Base-by-base conservation (phyloP, 2,113 vertebrate genomes). In the Ramphastos sulfuratus region DNA sequence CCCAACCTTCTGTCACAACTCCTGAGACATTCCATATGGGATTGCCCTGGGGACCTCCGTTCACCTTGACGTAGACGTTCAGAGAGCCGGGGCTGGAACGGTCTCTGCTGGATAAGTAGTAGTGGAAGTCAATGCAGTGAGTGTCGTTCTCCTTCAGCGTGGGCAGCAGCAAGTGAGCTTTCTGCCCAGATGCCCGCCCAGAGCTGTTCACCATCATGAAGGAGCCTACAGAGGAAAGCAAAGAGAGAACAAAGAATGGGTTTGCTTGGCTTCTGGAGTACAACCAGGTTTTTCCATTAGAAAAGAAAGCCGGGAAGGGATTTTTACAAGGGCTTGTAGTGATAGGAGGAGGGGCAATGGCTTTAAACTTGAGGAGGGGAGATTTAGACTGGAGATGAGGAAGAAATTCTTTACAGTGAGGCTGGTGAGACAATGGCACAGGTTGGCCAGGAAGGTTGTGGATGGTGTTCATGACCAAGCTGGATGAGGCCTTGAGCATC, bases 121-220 rank as follows among this genome's bases (percentile, higher is more conserved):
- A 99, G 91, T 99, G 99, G 97, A 99, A 99, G 94, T 99, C 99
- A 55, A 99, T 98, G 97, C 99, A 99, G 93, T 99, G 99, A 0
- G 99, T 99, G 95, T 99, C 99, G 0, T 99, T 99, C 81, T 99
- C 99, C 97, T 99, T 99, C 89, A 99, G 96, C 0, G 98, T 99
- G 2, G 99, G 99, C 96, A 99, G 97, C 56, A 99, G 98, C 70
- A 99, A 97, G 93, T 99, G 99, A 33, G 99, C 99, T 75, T 99
- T 99, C 98, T 99, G 99, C 35, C 99, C 99, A 0, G 99, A 99
- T 0, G 98, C 98, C 30, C 98, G 97, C 54, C 99, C 99, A 4
- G 99, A 99, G 75, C 98, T 99, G 86, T 99, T 99, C 94, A 99
- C 99, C 97, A 99, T 98, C 99, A 99, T 99, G 97, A 99, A 99